phyloP scores from a whole-genome alignment of 2,797 vertebrate species.

The Otolemur crassicaudatus region DNA sequence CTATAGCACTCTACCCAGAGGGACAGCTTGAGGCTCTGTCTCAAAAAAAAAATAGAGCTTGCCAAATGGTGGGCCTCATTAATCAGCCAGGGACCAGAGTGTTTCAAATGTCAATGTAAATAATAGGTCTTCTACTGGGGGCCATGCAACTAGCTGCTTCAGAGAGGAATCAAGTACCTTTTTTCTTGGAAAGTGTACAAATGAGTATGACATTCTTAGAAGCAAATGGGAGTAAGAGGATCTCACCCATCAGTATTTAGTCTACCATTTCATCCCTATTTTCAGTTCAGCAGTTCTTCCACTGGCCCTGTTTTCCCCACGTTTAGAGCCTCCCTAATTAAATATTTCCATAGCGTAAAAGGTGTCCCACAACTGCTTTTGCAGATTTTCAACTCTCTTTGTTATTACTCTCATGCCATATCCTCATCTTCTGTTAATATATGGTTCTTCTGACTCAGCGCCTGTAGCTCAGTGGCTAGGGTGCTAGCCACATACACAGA shows the following conservation, averaged over 20 bases:
- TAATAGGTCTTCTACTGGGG: neutral
- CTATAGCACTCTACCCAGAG: no score
- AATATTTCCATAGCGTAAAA: slow-evolving; percentile 7
- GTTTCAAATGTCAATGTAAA: neutral
- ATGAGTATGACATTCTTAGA: neutral
- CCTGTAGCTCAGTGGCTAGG: no score
- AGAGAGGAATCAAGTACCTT: neutral
- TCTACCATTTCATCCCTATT: neutral
- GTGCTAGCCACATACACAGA: no score
- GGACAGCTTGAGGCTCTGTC: no score
- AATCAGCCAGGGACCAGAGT: neutral
- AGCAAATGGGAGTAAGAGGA: neutral
- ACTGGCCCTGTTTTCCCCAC: neutral
- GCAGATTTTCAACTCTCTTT: neutral
- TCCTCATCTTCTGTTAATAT: neutral
- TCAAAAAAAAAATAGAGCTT: neutral
- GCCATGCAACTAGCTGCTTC: neutral
- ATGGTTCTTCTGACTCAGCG: neutral
- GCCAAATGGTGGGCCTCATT: neutral
- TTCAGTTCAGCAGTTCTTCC: neutral
- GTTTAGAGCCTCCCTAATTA: neutral
- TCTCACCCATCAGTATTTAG: neutral
- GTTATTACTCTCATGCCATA: neutral
- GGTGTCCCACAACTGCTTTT: neutral
- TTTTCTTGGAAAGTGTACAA: neutral